Evolutionary conservation across 2,888 invertebrate species (phyloP).

Genomic region (Allolobophora icterica): DNA sequence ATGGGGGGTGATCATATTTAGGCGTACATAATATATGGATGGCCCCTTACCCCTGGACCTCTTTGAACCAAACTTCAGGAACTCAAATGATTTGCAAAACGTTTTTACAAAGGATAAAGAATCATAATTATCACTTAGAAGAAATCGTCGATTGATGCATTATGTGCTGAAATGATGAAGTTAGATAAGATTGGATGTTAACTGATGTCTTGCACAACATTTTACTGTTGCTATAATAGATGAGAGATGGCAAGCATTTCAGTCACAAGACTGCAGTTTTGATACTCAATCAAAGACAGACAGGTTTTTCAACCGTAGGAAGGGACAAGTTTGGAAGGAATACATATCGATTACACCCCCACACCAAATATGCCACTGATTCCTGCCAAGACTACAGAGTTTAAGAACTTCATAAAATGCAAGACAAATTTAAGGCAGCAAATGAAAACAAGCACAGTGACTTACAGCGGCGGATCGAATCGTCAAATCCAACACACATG

Average conservation of each 20-base stretch:
- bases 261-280: background rate
- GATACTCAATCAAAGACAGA: background rate
- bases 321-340: background rate
- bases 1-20: no score
- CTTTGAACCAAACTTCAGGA: background rate
- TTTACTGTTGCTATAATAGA: background rate
- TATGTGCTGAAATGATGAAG: background rate
- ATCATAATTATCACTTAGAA: background rate
- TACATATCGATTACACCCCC: background rate
- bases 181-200: background rate
- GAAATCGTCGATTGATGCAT: background rate
- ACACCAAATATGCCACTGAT: background rate
- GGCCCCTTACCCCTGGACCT: background rate
- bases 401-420: background rate
- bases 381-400: background rate
- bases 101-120: background rate
- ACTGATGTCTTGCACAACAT: background rate
- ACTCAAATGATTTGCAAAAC: background rate
- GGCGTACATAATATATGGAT: no score
- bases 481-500: slow-evolving; percentile 86
- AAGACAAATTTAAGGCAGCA: background rate
- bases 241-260: background rate
- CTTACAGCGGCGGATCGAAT: slow-evolving; percentile 85
- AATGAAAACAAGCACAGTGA: slow-evolving; percentile 39
- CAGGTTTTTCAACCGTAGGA: no score